These are phyloP conservation scores for Leucopsar rothschildi DNA, from an alignment of 2,113 vertebrate genomes.

Conservation along the genomic window DNA sequence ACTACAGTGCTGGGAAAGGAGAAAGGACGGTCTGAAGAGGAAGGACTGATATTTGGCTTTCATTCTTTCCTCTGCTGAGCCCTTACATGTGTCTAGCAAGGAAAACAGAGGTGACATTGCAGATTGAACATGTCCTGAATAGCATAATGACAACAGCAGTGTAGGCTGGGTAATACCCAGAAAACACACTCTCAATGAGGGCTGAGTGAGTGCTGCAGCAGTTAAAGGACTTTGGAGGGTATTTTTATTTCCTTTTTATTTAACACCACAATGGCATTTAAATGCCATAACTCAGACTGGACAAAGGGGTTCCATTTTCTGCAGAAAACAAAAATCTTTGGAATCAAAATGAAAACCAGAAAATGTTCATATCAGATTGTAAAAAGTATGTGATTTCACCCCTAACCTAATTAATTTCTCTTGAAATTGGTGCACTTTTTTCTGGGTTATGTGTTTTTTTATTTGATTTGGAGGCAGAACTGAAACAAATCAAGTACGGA, in stretches of 20 bases:
- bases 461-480: constrained; percentile 45
- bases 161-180: neutral
- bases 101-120: neutral
- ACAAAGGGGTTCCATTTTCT: neutral
- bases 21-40: neutral
- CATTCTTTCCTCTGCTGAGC: neutral
- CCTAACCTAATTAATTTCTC: constrained; percentile 16
- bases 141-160: neutral
- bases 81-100: neutral
- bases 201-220: neutral
- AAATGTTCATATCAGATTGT: neutral
- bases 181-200: neutral
- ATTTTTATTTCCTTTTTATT: neutral
- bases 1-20: neutral
- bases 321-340: neutral
- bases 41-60: neutral
- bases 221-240: neutral
- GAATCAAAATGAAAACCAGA: constrained; percentile 30
- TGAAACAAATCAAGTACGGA: constrained; percentile 9
- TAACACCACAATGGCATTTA: neutral
- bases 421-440: neutral
- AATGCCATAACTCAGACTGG: neutral
- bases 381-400: constrained; percentile 5
- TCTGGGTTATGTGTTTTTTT: neutral
- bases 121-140: neutral